Evolutionary conservation across 2,113 vertebrate genomes (phyloP), one percentile per base, ranked within the genome.

Genomic region (Rostratula benghalensis): DNA sequence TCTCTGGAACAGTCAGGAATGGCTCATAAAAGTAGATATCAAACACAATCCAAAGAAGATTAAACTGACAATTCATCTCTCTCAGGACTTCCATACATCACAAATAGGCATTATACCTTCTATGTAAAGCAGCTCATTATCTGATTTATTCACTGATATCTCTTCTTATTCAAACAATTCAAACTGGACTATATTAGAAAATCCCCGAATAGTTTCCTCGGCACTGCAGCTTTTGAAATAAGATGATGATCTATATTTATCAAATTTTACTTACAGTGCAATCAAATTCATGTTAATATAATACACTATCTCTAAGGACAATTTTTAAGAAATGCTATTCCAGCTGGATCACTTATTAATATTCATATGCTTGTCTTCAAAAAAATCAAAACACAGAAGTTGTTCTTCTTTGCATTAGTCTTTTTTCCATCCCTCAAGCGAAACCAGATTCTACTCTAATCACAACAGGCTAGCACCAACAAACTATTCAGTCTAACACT

Each of bases 1-100:
- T 78, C 89, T 87, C 73, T 61, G 59, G 51, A 87, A 93, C 25
- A 87, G 84, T 35, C 61, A 87, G 74, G 50, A 89, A 89, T 70
- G 45, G 57, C 61, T 88, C n/a, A 89, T 67, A 45, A 89, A 94
- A 84, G 79, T 78, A 91, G 78, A 93, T 90, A 93, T 83, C 84
- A 91, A 91, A 93, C 48, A 86, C 82, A 94, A 77, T 80, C 46
- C 85, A 93, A 94, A 93, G 71, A 87, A 97, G 89, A 95, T 97
- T 93, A 96, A 94, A 67, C 46, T 35, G 63, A 75, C 48, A 90
- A 83, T 83, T 94, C 35, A 46, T 68, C 68, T 90, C 84, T 93
- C 87, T 39, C 63, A 90, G 78, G 75, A 83, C 67, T 93, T 88
- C 78, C 46, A 69, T 56, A 93, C 46, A 88, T 88, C 67, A 93